These are phyloP conservation scores for Syngnathoides biaculeatus DNA, from an alignment of 2,113 vertebrate genomes.

Conservation along the genomic window DNA sequence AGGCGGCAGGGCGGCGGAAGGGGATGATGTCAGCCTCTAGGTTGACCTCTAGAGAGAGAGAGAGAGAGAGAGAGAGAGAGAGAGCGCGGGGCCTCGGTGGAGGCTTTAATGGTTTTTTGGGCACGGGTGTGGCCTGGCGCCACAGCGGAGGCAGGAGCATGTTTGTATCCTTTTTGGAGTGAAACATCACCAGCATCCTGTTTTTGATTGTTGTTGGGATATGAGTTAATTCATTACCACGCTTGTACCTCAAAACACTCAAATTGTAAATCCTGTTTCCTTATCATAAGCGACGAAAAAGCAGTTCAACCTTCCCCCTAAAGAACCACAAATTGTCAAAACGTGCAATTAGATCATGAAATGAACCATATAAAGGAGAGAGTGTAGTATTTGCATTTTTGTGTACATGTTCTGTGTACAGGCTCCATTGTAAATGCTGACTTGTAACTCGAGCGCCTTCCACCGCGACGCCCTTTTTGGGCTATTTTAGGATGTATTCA, in stretches of 20 bases:
- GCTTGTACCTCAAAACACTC: no score
- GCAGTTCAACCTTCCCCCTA: no score
- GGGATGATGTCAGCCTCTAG: conserved; percentile 55
- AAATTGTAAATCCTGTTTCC: no score
- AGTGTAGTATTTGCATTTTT: conserved; percentile 31
- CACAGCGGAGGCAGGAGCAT: conserved; percentile 47
- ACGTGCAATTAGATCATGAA: no score
- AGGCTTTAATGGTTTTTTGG: conserved; percentile 53
- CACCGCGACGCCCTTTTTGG: conserved; percentile 10
- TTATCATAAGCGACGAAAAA: no score
- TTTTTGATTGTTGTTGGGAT: not conserved
- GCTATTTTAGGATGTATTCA: conserved; percentile 18
- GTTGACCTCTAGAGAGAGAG: conserved; percentile 35
- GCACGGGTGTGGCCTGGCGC: conserved; percentile 45
- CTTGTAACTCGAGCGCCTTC: not conserved
- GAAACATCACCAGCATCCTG: not conserved
- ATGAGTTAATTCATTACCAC: not conserved
- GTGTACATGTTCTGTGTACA: conserved; percentile 35
- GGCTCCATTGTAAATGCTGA: conserved; percentile 43
- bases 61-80: conserved; percentile 31
- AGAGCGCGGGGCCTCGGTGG: not conserved
- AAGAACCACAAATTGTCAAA: no score
- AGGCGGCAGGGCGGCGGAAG: conserved; percentile 4
- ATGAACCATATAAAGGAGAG: not conserved
- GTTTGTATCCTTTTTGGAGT: conserved; percentile 1